Percentiles rank a stretch among this genome's conserved stretches.
phyloP scores from a whole-genome alignment of 1,140 invertebrate species.

The Cotesia vestalis region DNA sequence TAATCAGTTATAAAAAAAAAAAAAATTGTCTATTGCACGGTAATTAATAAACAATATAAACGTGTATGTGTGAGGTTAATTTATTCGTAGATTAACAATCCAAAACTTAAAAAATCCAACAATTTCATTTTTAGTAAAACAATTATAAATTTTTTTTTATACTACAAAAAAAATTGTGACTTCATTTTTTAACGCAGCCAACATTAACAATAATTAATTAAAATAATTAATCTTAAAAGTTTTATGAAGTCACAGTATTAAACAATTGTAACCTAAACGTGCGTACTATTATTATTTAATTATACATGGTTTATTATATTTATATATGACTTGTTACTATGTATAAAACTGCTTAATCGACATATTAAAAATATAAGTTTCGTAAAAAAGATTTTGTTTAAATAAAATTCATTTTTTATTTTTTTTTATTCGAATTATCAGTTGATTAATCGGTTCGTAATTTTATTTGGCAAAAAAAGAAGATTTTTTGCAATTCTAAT shows the following conservation, averaged over 20 bases:
- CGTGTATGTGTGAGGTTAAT: not conserved
- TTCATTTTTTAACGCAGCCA: too few relatives aligned
- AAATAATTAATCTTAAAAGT: too few relatives aligned
- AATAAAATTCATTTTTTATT: not conserved
- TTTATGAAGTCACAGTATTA: not conserved
- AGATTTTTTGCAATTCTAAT: too few relatives aligned
- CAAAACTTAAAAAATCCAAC: conserved; percentile 6
- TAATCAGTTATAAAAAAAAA: too few relatives aligned
- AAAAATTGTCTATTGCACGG: too few relatives aligned
- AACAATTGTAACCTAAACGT: not conserved
- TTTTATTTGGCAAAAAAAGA: too few relatives aligned
- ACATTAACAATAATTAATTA: too few relatives aligned
- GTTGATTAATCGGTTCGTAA: too few relatives aligned
- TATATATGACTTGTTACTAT: conserved; percentile 8
- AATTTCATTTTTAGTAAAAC: conserved; percentile 1
- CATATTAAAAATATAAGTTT: conserved; percentile 52
- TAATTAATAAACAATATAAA: too few relatives aligned
- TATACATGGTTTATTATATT: not conserved
- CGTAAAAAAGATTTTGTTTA: conserved; percentile 43
- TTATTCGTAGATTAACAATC: not conserved
- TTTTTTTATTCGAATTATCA: too few relatives aligned
- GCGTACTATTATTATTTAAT: not conserved
- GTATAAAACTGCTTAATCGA: conserved; percentile 31
- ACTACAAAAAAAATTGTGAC: too few relatives aligned
- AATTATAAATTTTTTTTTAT: too few relatives aligned